These are phyloP conservation scores for Sphaeramia orbicularis DNA, from an alignment of 2,797 vertebrate species.

Conservation along the genomic window DNA sequence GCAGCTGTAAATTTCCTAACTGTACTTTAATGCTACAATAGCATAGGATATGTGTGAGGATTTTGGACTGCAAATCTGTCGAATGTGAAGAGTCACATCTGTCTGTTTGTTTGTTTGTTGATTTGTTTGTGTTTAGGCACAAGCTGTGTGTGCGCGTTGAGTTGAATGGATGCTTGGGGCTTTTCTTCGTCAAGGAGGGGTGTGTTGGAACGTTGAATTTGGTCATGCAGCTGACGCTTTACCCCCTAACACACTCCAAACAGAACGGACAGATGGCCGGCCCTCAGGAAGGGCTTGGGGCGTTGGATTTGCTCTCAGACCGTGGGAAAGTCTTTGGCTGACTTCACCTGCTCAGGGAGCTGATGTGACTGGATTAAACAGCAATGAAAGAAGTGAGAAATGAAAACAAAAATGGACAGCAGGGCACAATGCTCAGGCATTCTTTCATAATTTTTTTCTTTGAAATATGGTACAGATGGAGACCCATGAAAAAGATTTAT, in stretches of 20 bases:
- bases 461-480: conserved; percentile 13
- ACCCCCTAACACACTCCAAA: conserved; percentile 83
- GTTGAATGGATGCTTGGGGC: conserved; percentile 70
- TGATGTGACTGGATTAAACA: conserved; percentile 83
- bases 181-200: conserved; percentile 74
- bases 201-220: conserved; percentile 88
- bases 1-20: conserved; percentile 12
- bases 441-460: conserved; percentile 29
- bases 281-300: conserved; percentile 84
- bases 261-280: conserved; percentile 87
- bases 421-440: conserved; percentile 36
- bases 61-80: conserved; percentile 39
- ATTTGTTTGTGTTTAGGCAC: conserved; percentile 73
- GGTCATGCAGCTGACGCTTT: conserved; percentile 85
- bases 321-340: conserved; percentile 89
- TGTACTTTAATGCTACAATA: conserved; percentile 23
- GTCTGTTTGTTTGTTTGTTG: conserved; percentile 79
- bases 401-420: conserved; percentile 58
- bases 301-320: conserved; percentile 84
- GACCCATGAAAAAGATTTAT: conserved; percentile 10
- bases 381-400: conserved; percentile 77
- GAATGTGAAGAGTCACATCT: conserved; percentile 60
- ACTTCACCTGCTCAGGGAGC: conserved; percentile 86
- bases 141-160: conserved; percentile 55
- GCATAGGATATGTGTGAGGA: conserved; percentile 17